Evolutionary conservation across 64 coral and sea anemone genomes (phyloP).

Genomic region (Stylophora pistillata): DNA sequence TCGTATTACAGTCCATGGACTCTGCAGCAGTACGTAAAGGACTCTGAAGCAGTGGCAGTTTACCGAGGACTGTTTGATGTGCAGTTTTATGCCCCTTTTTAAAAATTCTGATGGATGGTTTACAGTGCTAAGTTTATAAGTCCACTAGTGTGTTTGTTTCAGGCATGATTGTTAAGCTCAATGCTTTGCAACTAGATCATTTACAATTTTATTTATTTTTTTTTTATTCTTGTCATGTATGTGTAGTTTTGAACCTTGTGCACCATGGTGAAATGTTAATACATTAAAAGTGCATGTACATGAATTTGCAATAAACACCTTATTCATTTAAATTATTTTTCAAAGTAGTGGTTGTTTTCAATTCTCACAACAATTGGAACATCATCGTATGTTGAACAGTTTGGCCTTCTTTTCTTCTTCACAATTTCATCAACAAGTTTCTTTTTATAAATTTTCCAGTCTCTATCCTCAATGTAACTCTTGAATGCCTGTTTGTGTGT

Average conservation of each 20-base stretch:
- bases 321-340: constrained; percentile 20
- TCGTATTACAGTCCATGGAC: too few relatives aligned
- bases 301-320: not conserved
- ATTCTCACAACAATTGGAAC: constrained; percentile 84
- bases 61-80: too few relatives aligned
- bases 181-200: not conserved
- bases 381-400: constrained; percentile 67
- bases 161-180: not conserved
- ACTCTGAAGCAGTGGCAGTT: too few relatives aligned
- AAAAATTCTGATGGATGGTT: too few relatives aligned
- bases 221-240: not conserved
- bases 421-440: constrained; percentile 78
- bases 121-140: too few relatives aligned
- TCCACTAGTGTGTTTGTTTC: not conserved
- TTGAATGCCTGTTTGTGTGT: constrained; percentile 70
- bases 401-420: constrained; percentile 58
- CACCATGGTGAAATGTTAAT: not conserved
- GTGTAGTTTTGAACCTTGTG: not conserved
- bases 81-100: too few relatives aligned
- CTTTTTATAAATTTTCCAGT: constrained; percentile 97
- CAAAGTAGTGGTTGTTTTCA: constrained; percentile 73
- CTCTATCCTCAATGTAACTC: constrained; percentile 63
- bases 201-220: not conserved
- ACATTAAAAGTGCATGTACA: too few relatives aligned
- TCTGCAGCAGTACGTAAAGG: too few relatives aligned